Percentiles rank a stretch among this genome's conserved stretches.
phyloP scores from a whole-genome alignment of 2,888 invertebrate species.

The Halocaridina rubra region DNA sequence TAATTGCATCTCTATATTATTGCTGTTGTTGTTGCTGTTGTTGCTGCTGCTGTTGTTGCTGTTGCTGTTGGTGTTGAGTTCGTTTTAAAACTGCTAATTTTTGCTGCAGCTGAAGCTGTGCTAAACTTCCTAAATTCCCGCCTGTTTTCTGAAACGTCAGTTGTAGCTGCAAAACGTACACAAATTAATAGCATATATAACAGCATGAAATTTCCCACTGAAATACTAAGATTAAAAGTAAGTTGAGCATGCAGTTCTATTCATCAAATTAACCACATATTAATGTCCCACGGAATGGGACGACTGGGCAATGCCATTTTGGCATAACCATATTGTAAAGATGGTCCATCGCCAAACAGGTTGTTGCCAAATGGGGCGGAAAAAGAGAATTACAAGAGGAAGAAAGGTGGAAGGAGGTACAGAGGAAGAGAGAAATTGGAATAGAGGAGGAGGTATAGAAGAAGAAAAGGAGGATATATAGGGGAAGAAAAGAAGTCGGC shows the following conservation, averaged over 20 bases:
- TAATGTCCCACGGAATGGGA: not conserved
- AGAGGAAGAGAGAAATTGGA: no score
- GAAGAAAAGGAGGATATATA: no score
- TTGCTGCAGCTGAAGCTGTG: constrained; percentile 41
- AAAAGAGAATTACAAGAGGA: no score
- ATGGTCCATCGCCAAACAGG: not conserved
- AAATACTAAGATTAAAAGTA: not conserved
- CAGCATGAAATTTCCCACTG: no score
- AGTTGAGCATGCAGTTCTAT: not conserved
- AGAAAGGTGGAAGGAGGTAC: no score
- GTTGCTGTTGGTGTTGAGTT: constrained; percentile 44
- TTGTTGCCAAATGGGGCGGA: no score
- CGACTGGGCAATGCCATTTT: not conserved
- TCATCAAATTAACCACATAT: not conserved
- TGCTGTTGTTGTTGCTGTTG: constrained; percentile 49
- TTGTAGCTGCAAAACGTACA: constrained; percentile 23
- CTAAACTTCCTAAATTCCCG: constrained; percentile 8
- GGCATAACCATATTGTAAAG: not conserved
- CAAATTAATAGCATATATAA: not conserved
- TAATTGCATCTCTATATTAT: not conserved
- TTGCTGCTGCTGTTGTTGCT: constrained; percentile 51
- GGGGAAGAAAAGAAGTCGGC: no score
- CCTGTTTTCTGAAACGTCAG: constrained; percentile 34
- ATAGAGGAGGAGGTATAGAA: no score
- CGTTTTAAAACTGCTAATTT: constrained; percentile 45